phyloP scores from a whole-genome alignment of 2,888 invertebrate genomes.

The Mayetiola destructor region DNA sequence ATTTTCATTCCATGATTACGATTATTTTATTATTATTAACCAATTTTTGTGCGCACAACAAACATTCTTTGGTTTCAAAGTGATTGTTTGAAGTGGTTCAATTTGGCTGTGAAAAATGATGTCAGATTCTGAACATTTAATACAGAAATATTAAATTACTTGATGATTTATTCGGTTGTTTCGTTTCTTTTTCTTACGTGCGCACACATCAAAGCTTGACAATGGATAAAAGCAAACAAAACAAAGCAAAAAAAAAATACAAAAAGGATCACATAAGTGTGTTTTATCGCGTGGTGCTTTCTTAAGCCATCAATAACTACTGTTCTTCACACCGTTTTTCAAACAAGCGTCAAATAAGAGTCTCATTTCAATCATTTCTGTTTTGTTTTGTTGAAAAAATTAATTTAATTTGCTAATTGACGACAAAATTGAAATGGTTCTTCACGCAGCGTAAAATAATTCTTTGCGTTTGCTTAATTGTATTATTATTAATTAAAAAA shows the following conservation, averaged over 20 bases:
- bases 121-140: not conserved
- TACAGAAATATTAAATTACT: slow-evolving; percentile 12
- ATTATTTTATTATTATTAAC: slow-evolving; percentile 6
- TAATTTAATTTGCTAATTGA: slow-evolving; percentile 12
- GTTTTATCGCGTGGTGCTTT: slow-evolving; percentile 6
- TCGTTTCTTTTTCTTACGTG: not conserved
- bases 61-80: not conserved
- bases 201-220: not conserved
- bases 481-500: not conserved
- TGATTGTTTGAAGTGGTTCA: not conserved
- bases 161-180: not conserved
- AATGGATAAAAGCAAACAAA: too few species aligned
- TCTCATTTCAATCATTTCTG: too few species aligned
- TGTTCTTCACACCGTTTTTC: slow-evolving; percentile 7
- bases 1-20: too few species aligned
- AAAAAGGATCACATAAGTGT: not conserved
- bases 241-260: too few species aligned
- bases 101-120: not conserved
- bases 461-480: not conserved
- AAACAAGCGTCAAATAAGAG: too few species aligned
- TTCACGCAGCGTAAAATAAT: not conserved
- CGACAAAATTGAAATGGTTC: not conserved
- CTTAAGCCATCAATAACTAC: not conserved
- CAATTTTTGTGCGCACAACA: not conserved
- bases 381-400: not conserved